phyloP scores from a whole-genome alignment of 2,113 vertebrate species.

The Bos indicus region DNA sequence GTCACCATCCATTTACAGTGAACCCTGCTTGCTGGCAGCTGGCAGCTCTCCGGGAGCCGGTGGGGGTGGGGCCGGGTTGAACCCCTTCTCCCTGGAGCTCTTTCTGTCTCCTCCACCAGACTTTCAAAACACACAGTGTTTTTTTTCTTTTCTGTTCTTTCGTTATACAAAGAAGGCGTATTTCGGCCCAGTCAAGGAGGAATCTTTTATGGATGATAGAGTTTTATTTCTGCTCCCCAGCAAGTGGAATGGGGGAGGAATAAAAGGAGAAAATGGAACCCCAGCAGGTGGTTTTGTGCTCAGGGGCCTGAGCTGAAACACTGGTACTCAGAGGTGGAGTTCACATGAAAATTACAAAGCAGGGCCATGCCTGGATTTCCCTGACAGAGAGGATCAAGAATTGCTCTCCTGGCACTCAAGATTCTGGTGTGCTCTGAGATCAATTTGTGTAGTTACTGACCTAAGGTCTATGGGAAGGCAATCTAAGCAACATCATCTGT shows the following conservation, averaged over 20 bases:
- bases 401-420: neutral
- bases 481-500: neutral
- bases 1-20: neutral
- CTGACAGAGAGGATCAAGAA: neutral
- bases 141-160: constrained; percentile 16
- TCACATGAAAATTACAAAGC: neutral
- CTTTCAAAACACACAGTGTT: constrained; percentile 5
- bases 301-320: neutral
- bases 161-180: neutral
- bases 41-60: neutral
- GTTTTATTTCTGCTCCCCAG: neutral
- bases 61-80: neutral
- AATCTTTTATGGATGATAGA: neutral
- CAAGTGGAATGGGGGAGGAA: neutral
- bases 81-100: neutral
- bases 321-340: neutral
- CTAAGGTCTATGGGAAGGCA: neutral
- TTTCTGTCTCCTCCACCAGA: neutral
- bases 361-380: neutral
- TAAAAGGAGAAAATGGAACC: neutral
- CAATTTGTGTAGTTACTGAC: neutral
- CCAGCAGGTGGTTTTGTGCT: neutral
- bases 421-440: neutral
- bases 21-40: neutral
- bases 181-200: neutral